These are phyloP conservation scores for Liparis tanakae DNA, from an alignment of 2,797 vertebrate genomes.

Conservation along the genomic window DNA sequence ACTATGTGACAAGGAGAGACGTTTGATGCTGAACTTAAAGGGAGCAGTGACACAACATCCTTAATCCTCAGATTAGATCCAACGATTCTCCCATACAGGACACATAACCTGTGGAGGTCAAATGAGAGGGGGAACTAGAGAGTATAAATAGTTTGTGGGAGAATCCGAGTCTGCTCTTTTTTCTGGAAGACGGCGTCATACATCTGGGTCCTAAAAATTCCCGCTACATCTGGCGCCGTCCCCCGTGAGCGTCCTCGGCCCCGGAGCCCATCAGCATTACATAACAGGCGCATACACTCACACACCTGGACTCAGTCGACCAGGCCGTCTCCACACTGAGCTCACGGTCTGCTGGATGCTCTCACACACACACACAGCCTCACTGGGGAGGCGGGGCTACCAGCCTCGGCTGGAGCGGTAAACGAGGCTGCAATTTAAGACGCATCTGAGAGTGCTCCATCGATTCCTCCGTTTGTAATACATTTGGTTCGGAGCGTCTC, in stretches of 20 bases:
- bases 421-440: conserved; percentile 44
- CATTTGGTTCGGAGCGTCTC: conserved; percentile 31
- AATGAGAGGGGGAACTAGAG: background rate
- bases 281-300: conserved; percentile 51
- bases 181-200: conserved; percentile 31
- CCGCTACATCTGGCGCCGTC: conserved; percentile 35
- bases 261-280: conserved; percentile 65
- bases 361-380: background rate
- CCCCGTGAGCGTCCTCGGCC: conserved; percentile 42
- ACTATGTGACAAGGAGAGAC: conserved; percentile 25
- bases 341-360: background rate
- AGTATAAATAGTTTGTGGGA: background rate
- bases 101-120: conserved; percentile 51
- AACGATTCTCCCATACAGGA: conserved; percentile 17
- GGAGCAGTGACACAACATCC: conserved; percentile 33
- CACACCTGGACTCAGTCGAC: conserved; percentile 63
- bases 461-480: conserved; percentile 37
- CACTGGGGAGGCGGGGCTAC: background rate
- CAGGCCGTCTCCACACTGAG: background rate
- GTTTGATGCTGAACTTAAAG: conserved; percentile 25
- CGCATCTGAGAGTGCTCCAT: conserved; percentile 9
- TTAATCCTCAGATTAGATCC: conserved; percentile 64
- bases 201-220: conserved; percentile 69
- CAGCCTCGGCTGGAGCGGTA: conserved; percentile 22
- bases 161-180: conserved; percentile 1